Percentiles rank a stretch among this genome's conserved stretches.
Conservation (phyloP, 2,113 vertebrate genomes). For the Macroglossus sobrinus region DNA sequence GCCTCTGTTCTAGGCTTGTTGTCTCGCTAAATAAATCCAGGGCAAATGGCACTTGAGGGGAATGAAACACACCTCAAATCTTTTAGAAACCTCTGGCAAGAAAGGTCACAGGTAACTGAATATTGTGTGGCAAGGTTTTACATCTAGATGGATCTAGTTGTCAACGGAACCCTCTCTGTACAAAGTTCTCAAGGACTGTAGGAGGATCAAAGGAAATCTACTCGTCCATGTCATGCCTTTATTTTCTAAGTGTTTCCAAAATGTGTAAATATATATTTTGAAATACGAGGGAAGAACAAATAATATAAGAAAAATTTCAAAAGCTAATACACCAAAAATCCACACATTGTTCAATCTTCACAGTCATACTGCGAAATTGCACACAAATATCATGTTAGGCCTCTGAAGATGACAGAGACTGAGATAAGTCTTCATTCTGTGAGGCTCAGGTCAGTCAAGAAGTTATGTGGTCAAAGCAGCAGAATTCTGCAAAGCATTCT, state of each 20-base stretch:
- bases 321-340: slow-evolving; percentile 39
- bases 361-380: neutral
- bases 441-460: slow-evolving; percentile 45
- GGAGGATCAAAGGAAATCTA: neutral
- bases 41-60: slow-evolving; percentile 9
- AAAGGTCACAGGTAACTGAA: slow-evolving; percentile 39
- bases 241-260: slow-evolving; percentile 39
- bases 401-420: slow-evolving; percentile 12
- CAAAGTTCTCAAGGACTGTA: neutral
- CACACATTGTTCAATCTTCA: slow-evolving; percentile 13
- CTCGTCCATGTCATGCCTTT: neutral
- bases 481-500: slow-evolving; percentile 52
- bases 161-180: neutral
- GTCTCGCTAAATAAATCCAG: slow-evolving; percentile 55
- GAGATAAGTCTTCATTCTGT: neutral
- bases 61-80: slow-evolving; percentile 15
- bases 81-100: slow-evolving; percentile 55
- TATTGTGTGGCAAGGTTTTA: slow-evolving; percentile 28
- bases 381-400: neutral
- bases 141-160: slow-evolving; percentile 38
- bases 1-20: slow-evolving; percentile 49
- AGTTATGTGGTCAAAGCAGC: slow-evolving; percentile 47
- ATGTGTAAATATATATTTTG: neutral
- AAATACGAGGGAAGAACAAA: neutral
- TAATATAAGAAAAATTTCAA: neutral